Conservation (phyloP, 2,113 vertebrate genomes). For the Apaloderma vittatum region DNA sequence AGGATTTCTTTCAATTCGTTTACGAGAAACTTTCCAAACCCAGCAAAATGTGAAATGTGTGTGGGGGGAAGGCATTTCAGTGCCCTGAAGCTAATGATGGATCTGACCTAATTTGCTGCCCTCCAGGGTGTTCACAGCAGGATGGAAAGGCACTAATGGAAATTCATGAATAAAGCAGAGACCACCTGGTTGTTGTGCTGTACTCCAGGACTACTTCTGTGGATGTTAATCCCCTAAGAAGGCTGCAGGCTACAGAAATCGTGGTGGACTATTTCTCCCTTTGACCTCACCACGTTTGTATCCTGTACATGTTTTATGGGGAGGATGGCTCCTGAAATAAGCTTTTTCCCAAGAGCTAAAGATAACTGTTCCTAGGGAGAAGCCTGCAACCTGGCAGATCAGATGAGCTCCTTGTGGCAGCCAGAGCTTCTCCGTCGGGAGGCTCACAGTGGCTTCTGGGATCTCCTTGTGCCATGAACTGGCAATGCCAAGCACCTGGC, state of each 20-base stretch:
- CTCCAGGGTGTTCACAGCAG: background rate
- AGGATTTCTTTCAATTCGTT: background rate
- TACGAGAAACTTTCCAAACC: background rate
- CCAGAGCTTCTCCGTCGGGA: background rate
- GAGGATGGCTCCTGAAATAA: background rate
- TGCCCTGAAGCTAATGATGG: background rate
- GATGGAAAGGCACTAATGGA: background rate
- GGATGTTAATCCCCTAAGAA: background rate
- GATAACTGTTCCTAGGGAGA: background rate
- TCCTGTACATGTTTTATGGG: fast-evolving
- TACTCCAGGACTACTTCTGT: background rate
- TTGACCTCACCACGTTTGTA: background rate
- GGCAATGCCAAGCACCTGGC: background rate
- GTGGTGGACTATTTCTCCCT: background rate
- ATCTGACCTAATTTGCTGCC: background rate
- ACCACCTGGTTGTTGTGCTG: background rate
- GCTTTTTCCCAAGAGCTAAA: background rate
- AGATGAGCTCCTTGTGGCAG: background rate
- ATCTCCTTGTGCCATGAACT: background rate
- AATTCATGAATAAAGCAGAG: background rate
- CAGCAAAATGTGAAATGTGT: background rate
- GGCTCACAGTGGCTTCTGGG: background rate
- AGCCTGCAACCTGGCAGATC: background rate
- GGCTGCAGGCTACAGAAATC: background rate
- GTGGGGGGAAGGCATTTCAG: background rate